phyloP scores from a whole-genome alignment of 2,113 vertebrate species.

The Atrichornis clamosus region DNA sequence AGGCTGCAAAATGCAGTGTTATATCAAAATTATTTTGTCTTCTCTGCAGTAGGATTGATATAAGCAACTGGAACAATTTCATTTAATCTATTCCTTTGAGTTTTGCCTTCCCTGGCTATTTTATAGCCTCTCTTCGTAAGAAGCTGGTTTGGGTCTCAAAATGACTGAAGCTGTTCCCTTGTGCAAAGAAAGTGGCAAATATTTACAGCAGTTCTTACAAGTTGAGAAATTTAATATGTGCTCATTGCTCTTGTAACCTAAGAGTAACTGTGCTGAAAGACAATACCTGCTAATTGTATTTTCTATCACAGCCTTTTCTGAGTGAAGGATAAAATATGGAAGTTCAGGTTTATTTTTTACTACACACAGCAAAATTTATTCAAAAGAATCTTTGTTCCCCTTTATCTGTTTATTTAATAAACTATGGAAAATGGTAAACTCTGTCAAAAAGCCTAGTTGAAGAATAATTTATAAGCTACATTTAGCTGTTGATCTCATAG shows the following conservation, averaged over 20 bases:
- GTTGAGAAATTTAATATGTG: not conserved
- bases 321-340: not conserved
- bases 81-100: not conserved
- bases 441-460: not conserved
- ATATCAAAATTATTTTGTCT: not conserved
- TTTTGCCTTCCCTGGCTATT: not conserved
- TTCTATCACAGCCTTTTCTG: not conserved
- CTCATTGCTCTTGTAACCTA: not conserved
- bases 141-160: not conserved
- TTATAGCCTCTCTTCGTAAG: not conserved
- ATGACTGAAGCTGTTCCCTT: not conserved
- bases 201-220: not conserved
- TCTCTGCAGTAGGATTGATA: not conserved
- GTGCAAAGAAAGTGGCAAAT: not conserved
- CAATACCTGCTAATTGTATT: conserved; percentile 25
- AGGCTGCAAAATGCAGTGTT: not conserved
- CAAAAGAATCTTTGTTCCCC: not conserved
- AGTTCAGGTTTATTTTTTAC: not conserved
- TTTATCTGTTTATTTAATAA: conserved; percentile 16
- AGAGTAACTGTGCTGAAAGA: conserved; percentile 11
- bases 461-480: conserved; percentile 7
- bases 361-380: not conserved
- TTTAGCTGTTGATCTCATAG: not conserved
- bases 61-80: not conserved
- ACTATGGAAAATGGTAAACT: not conserved